Percentiles rank a stretch among this genome's conserved stretches.
Evolutionary conservation across 53 echinoderm and acorn worm species (phyloP).

Genomic region (Patiria pectinifera): DNA sequence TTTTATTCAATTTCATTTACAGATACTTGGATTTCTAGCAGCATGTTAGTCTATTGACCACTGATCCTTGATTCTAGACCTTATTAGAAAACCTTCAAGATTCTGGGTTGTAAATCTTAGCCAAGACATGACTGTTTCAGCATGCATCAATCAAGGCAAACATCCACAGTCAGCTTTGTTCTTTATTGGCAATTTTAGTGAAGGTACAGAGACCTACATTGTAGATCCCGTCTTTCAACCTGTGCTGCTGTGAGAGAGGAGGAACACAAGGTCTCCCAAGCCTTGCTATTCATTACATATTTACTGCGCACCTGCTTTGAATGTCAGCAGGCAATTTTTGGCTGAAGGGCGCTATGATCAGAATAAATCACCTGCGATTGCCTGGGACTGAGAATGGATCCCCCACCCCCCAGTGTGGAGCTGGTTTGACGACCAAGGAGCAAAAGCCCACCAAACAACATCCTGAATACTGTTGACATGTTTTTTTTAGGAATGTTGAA

Average conservation of each 20-base stretch:
- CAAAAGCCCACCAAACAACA: not conserved
- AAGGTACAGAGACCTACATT: not conserved
- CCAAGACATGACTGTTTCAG: not conserved
- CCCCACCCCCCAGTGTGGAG: not conserved
- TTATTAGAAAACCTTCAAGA: not conserved
- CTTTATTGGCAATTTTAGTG: not conserved
- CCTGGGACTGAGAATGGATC: not conserved
- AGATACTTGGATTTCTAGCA: too few species aligned
- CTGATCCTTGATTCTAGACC: too few species aligned
- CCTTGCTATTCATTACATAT: slow-evolving; percentile 42
- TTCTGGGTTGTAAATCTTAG: not conserved
- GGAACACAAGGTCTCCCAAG: not conserved
- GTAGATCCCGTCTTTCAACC: not conserved
- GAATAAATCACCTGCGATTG: slow-evolving; percentile 37
- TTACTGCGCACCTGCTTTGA: slow-evolving; percentile 33
- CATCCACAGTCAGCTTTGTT: not conserved
- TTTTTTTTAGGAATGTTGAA: not conserved
- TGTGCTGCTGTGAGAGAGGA: not conserved
- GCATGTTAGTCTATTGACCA: too few species aligned
- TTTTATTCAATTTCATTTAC: too few species aligned
- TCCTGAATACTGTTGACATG: not conserved
- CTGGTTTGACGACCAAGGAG: too few species aligned
- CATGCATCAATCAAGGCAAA: not conserved
- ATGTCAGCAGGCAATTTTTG: slow-evolving; percentile 23
- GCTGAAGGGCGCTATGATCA: slow-evolving; percentile 28